A percentile compares a stretch with the other conserved stretches of the same genome.
Conservation (phyloP, 2,888 invertebrate species). For the Idaea aversata region DNA sequence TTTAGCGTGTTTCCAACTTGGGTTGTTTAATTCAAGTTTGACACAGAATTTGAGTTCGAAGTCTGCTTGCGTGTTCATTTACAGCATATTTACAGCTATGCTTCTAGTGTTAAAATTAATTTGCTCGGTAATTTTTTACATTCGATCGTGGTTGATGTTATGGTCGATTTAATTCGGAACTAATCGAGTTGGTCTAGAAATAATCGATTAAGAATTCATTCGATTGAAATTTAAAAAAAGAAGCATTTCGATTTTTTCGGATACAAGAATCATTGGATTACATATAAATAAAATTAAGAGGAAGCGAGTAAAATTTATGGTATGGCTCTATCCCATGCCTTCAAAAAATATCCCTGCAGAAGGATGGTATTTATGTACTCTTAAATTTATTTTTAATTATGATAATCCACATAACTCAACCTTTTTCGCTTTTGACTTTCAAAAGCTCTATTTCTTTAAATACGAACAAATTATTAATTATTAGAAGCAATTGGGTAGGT, state of each 20-base stretch:
- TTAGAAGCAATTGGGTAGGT: no score
- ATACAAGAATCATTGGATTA: not conserved
- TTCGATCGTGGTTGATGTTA: not conserved
- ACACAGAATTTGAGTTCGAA: not conserved
- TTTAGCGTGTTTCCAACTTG: not conserved
- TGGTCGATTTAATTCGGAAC: not conserved
- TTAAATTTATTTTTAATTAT: no score
- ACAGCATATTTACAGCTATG: not conserved
- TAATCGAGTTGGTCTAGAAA: not conserved
- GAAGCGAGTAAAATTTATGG: no score
- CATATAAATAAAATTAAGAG: not conserved
- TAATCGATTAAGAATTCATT: not conserved
- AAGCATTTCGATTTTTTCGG: not conserved
- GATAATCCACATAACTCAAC: no score
- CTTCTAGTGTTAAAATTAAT: not conserved
- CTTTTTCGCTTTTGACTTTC: no score
- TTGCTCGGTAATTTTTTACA: not conserved
- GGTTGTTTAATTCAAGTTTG: not conserved
- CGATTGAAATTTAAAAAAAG: not conserved
- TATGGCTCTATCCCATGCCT: no score
- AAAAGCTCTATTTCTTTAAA: no score
- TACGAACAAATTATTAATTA: no score
- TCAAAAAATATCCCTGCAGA: no score
- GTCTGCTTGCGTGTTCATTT: not conserved
- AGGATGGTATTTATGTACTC: no score